A percentile compares a stretch with the other conserved stretches of the same genome.
Evolutionary conservation across 1,140 invertebrate genomes (phyloP).

Genomic region (Plodia interpunctella): DNA sequence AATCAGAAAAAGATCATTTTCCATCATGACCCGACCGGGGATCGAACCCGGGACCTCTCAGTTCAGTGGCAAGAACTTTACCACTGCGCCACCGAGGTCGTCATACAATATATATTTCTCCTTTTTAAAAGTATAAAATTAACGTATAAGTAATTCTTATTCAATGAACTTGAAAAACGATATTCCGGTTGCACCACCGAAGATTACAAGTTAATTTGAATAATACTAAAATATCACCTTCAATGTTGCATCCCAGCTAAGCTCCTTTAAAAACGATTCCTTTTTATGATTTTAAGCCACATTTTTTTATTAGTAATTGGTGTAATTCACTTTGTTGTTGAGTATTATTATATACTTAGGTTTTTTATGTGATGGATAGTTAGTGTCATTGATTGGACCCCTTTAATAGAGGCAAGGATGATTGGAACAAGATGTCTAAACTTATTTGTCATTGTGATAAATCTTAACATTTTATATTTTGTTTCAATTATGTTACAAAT

Average conservation of each 20-base stretch:
- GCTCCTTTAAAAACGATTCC: neutral
- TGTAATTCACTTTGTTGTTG: neutral
- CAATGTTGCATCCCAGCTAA: neutral
- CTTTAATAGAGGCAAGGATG: neutral
- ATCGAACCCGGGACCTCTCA: too few relatives aligned
- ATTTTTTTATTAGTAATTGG: neutral
- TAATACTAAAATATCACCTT: neutral
- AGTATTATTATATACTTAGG: neutral
- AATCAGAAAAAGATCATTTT: too few relatives aligned
- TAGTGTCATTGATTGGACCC: neutral
- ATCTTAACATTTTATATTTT: too few relatives aligned
- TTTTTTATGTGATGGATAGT: neutral
- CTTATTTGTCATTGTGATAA: too few relatives aligned
- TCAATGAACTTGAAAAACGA: neutral
- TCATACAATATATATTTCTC: too few relatives aligned
- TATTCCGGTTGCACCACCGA: neutral
- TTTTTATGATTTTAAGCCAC: slow-evolving; percentile 1
- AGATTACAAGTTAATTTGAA: neutral
- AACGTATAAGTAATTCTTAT: neutral
- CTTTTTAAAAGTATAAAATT: too few relatives aligned
- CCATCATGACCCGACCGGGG: too few relatives aligned
- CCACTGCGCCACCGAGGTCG: too few relatives aligned
- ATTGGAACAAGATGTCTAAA: neutral
- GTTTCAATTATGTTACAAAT: too few relatives aligned
- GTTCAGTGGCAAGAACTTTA: too few relatives aligned